Evolutionary conservation across 2,888 invertebrate species (phyloP).

Genomic region (Cotesia congregata): DNA sequence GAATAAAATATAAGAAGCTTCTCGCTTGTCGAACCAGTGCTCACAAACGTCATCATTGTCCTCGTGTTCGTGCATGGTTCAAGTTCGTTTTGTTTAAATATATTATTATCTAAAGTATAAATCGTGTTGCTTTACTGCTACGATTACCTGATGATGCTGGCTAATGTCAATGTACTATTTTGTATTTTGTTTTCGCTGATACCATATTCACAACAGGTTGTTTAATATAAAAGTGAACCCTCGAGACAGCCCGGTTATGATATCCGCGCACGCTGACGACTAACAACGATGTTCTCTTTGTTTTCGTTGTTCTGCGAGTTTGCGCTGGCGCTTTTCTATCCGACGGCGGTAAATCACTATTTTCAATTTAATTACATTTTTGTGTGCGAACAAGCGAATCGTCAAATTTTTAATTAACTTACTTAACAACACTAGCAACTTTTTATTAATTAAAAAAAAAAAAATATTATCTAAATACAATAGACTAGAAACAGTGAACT

Average conservation of each 20-base stretch:
- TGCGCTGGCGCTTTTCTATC: conserved; percentile 37
- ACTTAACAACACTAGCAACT: too few relatives aligned
- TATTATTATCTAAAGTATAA: conserved; percentile 6
- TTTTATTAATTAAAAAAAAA: too few relatives aligned
- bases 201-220: conserved; percentile 10
- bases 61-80: conserved; percentile 21
- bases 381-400: background rate
- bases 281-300: conserved; percentile 33
- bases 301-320: conserved; percentile 29
- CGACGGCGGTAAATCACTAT: conserved; percentile 26
- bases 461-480: too few relatives aligned
- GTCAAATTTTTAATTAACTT: background rate
- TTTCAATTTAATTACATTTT: background rate
- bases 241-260: conserved; percentile 37
- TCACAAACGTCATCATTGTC: conserved; percentile 32
- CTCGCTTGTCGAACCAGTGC: conserved; percentile 20
- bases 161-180: background rate
- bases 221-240: conserved; percentile 15
- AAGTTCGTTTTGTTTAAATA: conserved; percentile 49
- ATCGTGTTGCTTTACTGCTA: background rate
- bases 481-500: too few relatives aligned
- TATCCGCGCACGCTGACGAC: conserved; percentile 36
- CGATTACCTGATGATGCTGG: background rate
- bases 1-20: conserved; percentile 28
- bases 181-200: background rate